Base-by-base conservation (phyloP, 2,888 invertebrate species). In the Argyresthia goedartella region DNA sequence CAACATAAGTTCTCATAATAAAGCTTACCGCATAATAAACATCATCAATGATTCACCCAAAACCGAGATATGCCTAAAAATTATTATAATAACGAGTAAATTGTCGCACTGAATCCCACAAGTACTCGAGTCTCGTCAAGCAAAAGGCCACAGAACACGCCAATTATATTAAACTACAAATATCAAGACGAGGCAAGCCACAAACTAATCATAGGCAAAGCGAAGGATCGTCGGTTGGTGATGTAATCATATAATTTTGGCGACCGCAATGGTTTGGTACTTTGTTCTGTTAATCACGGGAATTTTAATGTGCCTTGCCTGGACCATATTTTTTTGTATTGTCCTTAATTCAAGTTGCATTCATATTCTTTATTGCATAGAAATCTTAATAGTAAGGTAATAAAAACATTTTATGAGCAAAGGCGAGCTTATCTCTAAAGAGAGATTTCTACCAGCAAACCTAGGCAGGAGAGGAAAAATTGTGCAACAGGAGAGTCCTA, bases 181-280 rank as follows among this genome's bases (percentile, higher is more conserved):
- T 48, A 48, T 14, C 48, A 48, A 48, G 15, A 48, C 10, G 35
- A 48, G 48, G 36, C 48, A 35, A 48, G 36, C 48, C 48, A 14
- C 39, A 48, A 15, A 9, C 10, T 48, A 48, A 48, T 48, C 25
- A 15, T 11, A 25, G 25, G 25, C 25, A 25, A 25, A 25, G 25
- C 25, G 6, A 25, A 25, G 25, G 25, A 25, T 25, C 25, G 25
- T 10, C 3, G 15, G 44, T 44, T 44, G 9, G 35, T 14, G 6
- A 4, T 48, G 48, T 48, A 48, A 36, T 48, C 35, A 10, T 48
- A 48, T 48, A 36, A 48, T 48, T 48, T 48, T 48, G 34, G 48
- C 48, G 48, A 48, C 48, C 48, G 36, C 48, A 48, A 48, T 36
- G 34, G 15, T 48, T 15, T 47, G 47, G 34, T 47, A 47, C 35